Percentiles rank a stretch among this genome's conserved stretches.
Evolutionary conservation across 1,140 invertebrate species (phyloP).

Genomic region (Agrilus planipennis): DNA sequence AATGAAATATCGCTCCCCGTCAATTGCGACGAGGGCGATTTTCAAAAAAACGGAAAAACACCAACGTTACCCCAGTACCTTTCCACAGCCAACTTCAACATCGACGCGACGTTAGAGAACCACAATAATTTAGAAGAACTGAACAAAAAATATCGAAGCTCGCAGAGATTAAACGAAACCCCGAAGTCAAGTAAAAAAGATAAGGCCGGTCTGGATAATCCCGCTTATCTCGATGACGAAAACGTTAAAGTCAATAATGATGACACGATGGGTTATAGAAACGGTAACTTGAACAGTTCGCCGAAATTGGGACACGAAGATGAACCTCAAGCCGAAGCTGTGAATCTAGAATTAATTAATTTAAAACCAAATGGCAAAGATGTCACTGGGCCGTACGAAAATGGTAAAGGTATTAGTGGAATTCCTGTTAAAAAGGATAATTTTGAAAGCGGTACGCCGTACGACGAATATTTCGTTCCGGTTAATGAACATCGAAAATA

Average conservation of each 20-base stretch:
- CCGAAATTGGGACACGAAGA: conserved; percentile 13
- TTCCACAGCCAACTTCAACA: conserved; percentile 31
- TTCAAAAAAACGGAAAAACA: conserved; percentile 6
- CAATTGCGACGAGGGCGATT: conserved; percentile 28
- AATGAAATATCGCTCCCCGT: conserved; percentile 32
- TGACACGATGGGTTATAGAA: conserved; percentile 25
- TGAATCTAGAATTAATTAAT: conserved; percentile 68
- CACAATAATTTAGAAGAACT: conserved; percentile 28
- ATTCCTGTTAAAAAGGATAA: conserved; percentile 52
- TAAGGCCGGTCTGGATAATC: conserved; percentile 17
- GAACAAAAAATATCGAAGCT: conserved; percentile 28
- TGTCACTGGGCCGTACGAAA: conserved; percentile 28
- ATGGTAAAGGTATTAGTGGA: conserved; percentile 29
- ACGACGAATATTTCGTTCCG: conserved; percentile 73
- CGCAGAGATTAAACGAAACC: conserved; percentile 21
- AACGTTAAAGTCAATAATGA: conserved; percentile 21
- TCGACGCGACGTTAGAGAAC: conserved; percentile 26
- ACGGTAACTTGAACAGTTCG: conserved; percentile 24
- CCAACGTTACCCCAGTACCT: conserved; percentile 28
- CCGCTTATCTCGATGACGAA: conserved; percentile 15
- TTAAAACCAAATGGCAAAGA: conserved; percentile 51
- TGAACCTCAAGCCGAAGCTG: conserved; percentile 45
- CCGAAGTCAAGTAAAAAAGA: conserved; percentile 14
- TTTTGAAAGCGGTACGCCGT: conserved; percentile 58
- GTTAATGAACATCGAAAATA: conserved; percentile 74